phyloP scores from a whole-genome alignment of 2,888 invertebrate genomes.

The Meghimatium bilineatum region DNA sequence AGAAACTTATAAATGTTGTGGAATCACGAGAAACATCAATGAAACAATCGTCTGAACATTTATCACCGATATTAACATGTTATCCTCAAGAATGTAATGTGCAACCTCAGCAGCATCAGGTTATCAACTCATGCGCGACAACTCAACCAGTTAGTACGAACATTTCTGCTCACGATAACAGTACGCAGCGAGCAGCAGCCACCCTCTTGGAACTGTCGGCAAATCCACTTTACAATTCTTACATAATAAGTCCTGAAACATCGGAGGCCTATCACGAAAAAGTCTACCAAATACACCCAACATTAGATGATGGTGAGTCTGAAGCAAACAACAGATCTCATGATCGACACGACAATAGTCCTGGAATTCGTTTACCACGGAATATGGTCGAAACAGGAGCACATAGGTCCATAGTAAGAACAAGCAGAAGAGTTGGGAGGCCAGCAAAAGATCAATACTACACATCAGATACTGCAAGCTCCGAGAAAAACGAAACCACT shows the following conservation, averaged over 20 bases:
- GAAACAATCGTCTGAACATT: background rate
- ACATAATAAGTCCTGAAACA: conserved; percentile 24
- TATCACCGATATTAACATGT: background rate
- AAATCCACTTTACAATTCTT: conserved; percentile 27
- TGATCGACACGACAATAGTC: background rate
- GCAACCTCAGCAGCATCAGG: background rate
- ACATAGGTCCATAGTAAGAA: background rate
- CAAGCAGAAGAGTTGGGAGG: conserved; percentile 32
- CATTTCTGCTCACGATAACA: background rate
- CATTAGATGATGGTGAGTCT: background rate
- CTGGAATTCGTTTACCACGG: background rate
- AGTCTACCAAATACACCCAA: conserved; percentile 37
- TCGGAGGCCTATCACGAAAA: conserved; percentile 31
- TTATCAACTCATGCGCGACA: too few relatives aligned
- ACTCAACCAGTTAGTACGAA: background rate
- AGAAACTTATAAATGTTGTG: conserved; percentile 13
- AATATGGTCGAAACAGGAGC: background rate
- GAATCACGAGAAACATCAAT: background rate
- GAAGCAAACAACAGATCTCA: background rate
- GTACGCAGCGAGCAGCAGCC: conserved; percentile 34
- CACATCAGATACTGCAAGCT: background rate
- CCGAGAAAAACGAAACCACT: background rate
- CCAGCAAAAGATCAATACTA: conserved; percentile 28
- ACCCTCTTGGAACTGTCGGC: conserved; percentile 32
- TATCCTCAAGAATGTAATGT: background rate